A percentile compares a stretch with the other conserved stretches of the same genome.
Evolutionary conservation across 2,797 vertebrate genomes (phyloP).

Genomic region (Cephalopachus bancanus): DNA sequence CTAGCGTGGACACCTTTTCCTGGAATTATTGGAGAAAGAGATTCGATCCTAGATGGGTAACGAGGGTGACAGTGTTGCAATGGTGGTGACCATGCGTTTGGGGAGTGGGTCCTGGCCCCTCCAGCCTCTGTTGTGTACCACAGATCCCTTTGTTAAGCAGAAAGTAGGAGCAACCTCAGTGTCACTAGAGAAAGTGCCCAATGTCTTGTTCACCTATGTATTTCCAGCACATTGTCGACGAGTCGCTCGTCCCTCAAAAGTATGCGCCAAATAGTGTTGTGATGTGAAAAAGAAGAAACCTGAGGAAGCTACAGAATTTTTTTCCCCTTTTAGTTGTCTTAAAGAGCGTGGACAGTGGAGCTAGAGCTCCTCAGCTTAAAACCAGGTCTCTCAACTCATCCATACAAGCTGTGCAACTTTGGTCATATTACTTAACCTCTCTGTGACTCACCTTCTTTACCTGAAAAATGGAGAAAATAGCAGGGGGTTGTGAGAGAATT

Average conservation of each 20-base stretch:
- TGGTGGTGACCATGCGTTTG: not conserved
- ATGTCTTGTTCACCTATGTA: not conserved
- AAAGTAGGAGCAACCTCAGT: not conserved
- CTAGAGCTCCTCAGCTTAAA: not conserved
- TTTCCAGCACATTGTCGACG: not conserved
- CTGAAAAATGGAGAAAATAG: not conserved
- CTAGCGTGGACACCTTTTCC: too few relatives aligned
- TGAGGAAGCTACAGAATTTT: not conserved
- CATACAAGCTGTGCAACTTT: not conserved
- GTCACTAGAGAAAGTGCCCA: not conserved
- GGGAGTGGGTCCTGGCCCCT: not conserved
- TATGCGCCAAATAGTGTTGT: not conserved
- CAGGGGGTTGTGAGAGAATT: not conserved
- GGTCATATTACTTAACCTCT: not conserved
- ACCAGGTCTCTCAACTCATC: not conserved
- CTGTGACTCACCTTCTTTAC: not conserved
- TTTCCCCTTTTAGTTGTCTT: not conserved
- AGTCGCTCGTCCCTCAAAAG: not conserved
- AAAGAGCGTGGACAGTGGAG: not conserved
- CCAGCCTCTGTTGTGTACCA: not conserved
- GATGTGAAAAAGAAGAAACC: not conserved
- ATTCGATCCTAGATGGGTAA: not conserved
- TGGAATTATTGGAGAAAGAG: too few relatives aligned
- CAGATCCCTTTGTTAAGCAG: not conserved
- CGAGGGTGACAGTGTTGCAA: not conserved